Evolutionary conservation across 2,797 vertebrate species (phyloP).

Genomic region (Pseudochromis fuscus): DNA sequence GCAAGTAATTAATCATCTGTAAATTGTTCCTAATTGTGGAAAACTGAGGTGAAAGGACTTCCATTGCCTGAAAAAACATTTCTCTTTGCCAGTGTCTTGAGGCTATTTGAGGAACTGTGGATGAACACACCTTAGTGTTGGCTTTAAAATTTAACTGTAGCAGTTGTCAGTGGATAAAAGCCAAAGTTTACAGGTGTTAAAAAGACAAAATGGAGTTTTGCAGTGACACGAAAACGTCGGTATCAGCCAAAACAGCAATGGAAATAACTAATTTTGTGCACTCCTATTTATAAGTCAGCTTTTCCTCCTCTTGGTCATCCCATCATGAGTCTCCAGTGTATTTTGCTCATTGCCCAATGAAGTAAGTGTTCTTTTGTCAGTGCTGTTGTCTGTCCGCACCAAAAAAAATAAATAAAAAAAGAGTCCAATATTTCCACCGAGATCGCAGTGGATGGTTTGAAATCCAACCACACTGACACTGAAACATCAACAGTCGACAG

Average conservation of each 20-base stretch:
- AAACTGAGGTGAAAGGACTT: background rate
- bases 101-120: slow-evolving; percentile 10
- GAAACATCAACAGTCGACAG: background rate
- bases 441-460: background rate
- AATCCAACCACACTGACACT: background rate
- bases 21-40: background rate
- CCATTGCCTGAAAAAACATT: background rate
- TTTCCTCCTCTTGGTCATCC: slow-evolving; percentile 22
- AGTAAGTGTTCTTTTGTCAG: background rate
- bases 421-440: background rate
- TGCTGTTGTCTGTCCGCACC: background rate
- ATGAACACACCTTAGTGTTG: background rate
- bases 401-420: background rate
- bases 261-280: slow-evolving; percentile 1
- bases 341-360: background rate
- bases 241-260: slow-evolving; percentile 1
- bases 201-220: background rate
- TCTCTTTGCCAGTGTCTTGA: background rate
- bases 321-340: background rate
- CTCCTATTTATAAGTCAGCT: slow-evolving; percentile 10
- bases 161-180: background rate
- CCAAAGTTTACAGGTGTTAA: background rate
- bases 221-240: background rate
- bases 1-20: background rate
- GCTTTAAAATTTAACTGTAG: background rate